Evolutionary conservation across 2,113 vertebrate genomes (phyloP), one percentile per base, ranked within the genome.

Genomic region (Paedocypris sp.): DNA sequence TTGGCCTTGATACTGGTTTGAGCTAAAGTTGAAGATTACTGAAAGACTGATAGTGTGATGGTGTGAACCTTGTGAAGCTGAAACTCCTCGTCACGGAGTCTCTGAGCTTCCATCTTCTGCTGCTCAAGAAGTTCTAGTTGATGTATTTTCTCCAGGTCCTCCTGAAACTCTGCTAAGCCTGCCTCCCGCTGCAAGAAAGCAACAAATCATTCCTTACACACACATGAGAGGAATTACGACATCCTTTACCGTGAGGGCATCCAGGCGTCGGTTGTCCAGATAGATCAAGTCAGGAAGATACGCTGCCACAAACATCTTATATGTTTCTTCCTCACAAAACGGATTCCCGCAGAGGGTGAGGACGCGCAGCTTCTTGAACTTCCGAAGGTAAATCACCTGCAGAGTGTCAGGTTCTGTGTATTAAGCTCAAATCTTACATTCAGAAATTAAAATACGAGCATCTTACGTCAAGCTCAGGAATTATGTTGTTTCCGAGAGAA

Each of bases 311-410:
- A 87, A 91, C 8, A 75, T 39, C 3, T 1, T 73, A 61, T 92
- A 93, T 6, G 71, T 66, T 8, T 88, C 82, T 0, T 76, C 42
- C 0, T 86, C 48, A 0, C 80, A 77, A 11, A 91, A 11, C 1
- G 90, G 87, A 69, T 99, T 98, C 64, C 90, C 92, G 0, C 5
- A 16, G 1, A 98, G 80, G 62, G 79, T 88, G 68, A 99, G 64
- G 0, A 79, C 73, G 38, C 77, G 77, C 38, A 98, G 54, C 5
- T 72, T 76, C 75, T 86, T 81, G 56, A 94, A 90, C 42, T 51
- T 87, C 60, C 86, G 81, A 20, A 99, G 83, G 60, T 89, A 92
- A 59, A 85, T 64, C 42, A 97, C 64, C 94, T 99, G 43, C 49
- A 25, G 56, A n/a, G n/a, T n/a, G n/a, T n/a, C n/a, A n/a, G n/a